Percentiles rank a stretch among this genome's conserved stretches.
Evolutionary conservation across 2,113 vertebrate species (phyloP).

Genomic region (Crotalus tigris): DNA sequence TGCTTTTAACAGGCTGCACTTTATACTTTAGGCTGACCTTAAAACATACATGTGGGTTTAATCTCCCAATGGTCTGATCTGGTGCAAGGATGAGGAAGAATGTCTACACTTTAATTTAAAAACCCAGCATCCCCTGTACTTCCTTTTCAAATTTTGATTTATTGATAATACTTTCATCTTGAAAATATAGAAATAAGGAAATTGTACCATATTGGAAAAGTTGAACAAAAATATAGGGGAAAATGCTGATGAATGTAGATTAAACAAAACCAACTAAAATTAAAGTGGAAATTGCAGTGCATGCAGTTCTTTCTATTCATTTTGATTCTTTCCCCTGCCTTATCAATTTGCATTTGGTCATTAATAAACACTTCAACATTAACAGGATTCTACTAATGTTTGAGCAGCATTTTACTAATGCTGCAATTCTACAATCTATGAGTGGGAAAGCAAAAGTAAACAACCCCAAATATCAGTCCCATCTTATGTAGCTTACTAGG

Average conservation of each 20-base stretch:
- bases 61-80: not conserved
- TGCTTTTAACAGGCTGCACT: not conserved
- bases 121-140: not conserved
- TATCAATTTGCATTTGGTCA: not conserved
- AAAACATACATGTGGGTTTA: conserved; percentile 21
- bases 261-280: not conserved
- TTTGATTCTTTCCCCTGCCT: not conserved
- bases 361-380: not conserved
- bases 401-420: not conserved
- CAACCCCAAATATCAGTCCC: not conserved
- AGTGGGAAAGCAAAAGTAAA: not conserved
- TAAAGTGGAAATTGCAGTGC: not conserved
- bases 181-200: not conserved
- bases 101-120: not conserved
- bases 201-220: not conserved
- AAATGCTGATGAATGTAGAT: not conserved
- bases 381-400: not conserved
- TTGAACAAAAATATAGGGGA: not conserved
- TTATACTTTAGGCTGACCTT: conserved; percentile 32
- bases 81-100: conserved; percentile 2
- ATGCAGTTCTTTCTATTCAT: not conserved
- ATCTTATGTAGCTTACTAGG: not conserved
- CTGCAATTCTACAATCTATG: not conserved
- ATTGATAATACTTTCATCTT: not conserved
- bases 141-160: not conserved